Percentiles rank a stretch among this genome's conserved stretches.
phyloP scores from a whole-genome alignment of 2,113 vertebrate genomes.

The Arvicanthis niloticus region DNA sequence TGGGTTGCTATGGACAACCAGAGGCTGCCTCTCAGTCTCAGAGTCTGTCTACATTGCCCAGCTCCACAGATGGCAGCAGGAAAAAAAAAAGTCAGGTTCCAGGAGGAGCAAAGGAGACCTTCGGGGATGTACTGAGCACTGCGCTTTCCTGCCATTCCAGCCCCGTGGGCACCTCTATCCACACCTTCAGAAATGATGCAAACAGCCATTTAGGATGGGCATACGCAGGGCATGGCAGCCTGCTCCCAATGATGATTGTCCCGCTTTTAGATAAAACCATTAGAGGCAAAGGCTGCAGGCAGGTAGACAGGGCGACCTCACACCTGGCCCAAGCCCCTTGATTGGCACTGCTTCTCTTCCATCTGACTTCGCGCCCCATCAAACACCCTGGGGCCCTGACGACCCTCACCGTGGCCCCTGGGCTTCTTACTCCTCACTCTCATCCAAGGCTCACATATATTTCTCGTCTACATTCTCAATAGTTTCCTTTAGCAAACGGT shows the following conservation, averaged over 20 bases:
- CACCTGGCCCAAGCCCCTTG: not conserved
- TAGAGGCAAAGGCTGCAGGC: not conserved
- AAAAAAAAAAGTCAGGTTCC: conserved; percentile 36
- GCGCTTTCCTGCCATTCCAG: conserved; percentile 24
- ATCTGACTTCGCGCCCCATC: not conserved
- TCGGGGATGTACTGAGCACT: conserved; percentile 54
- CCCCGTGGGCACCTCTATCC: conserved; percentile 24
- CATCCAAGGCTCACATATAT: not conserved
- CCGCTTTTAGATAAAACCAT: not conserved
- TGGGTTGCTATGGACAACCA: conserved; percentile 67
- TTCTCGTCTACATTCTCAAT: not conserved
- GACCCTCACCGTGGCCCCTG: not conserved
- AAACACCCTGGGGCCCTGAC: not conserved
- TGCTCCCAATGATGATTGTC: not conserved
- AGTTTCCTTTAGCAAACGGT: not conserved
- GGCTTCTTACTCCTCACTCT: not conserved
- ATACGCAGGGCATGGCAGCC: not conserved
- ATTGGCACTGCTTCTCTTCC: not conserved
- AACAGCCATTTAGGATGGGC: conserved; percentile 9
- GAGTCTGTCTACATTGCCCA: conserved; percentile 40
- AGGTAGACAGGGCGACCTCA: conserved; percentile 8
- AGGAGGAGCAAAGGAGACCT: conserved; percentile 53
- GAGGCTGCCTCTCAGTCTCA: not conserved
- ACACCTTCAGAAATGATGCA: conserved; percentile 3
- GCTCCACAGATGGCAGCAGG: conserved; percentile 26